These are phyloP conservation scores for Mimachlamys varia DNA, from an alignment of 2,888 invertebrate genomes.

Conservation along the genomic window DNA sequence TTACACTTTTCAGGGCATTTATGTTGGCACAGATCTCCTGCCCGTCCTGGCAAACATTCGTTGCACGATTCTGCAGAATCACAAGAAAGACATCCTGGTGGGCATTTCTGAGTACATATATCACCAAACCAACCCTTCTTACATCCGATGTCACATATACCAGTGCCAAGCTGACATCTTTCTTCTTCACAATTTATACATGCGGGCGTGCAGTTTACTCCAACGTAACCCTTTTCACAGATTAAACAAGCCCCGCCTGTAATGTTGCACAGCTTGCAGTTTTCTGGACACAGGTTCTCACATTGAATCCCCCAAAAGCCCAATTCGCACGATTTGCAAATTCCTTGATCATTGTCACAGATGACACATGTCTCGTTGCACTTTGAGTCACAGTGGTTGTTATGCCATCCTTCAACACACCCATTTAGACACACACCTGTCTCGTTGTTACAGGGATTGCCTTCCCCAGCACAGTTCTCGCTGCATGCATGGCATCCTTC, in stretches of 20 bases:
- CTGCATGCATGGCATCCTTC: conserved; percentile 44
- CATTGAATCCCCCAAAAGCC: conserved; percentile 39
- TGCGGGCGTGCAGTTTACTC: conserved; percentile 40
- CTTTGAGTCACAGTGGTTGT: conserved; percentile 21
- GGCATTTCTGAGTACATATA: not conserved
- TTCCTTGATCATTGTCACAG: conserved; percentile 39
- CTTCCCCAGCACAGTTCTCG: conserved; percentile 40
- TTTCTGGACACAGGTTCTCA: conserved; percentile 34
- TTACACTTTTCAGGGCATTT: conserved; percentile 43
- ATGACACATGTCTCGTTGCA: conserved; percentile 38
- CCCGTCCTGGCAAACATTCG: conserved; percentile 28
- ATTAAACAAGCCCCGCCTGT: conserved; percentile 41
- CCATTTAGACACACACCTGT: conserved; percentile 45
- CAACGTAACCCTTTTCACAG: conserved; percentile 41
- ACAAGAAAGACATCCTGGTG: not conserved
- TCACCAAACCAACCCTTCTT: not conserved
- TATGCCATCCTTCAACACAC: conserved; percentile 39
- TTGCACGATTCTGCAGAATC: not conserved
- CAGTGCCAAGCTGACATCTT: conserved; percentile 40
- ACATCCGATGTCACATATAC: conserved; percentile 31
- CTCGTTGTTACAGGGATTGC: conserved; percentile 32
- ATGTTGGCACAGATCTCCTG: conserved; percentile 37
- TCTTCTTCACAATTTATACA: conserved; percentile 14
- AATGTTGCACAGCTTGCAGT: conserved; percentile 36
- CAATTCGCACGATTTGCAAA: conserved; percentile 36